A percentile compares a stretch with the other conserved stretches of the same genome.
phyloP scores from a whole-genome alignment of 2,888 invertebrate species.

The Tipula confusa region DNA sequence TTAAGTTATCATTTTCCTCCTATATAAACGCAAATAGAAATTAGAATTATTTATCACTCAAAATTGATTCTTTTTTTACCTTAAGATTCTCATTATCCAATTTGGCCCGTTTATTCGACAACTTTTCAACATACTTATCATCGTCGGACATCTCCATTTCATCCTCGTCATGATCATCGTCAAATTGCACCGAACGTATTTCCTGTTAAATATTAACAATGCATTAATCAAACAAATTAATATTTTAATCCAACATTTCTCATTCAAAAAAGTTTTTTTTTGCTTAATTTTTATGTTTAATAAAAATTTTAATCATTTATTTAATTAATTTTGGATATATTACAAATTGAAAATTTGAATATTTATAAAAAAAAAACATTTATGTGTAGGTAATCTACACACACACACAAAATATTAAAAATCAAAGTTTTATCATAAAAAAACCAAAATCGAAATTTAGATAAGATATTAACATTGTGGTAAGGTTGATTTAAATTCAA shows the following conservation, averaged over 20 bases:
- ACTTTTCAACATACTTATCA: constrained; percentile 55
- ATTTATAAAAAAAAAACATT: neutral
- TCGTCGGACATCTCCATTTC: constrained; percentile 86
- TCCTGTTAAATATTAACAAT: constrained; percentile 40
- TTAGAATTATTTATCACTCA: neutral
- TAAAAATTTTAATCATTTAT: neutral
- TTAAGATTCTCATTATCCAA: constrained; percentile 48
- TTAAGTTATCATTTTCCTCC: constrained; percentile 86
- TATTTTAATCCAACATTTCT: neutral
- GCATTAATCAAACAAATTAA: neutral
- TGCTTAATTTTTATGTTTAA: neutral
- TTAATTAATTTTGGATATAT: neutral
- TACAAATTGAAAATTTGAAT: neutral
- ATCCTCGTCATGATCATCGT: constrained; percentile 57
- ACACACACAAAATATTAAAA: constrained; percentile 5
- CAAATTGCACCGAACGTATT: constrained; percentile 47
- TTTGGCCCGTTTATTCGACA: constrained; percentile 47
- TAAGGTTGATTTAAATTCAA: no score
- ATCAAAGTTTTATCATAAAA: neutral
- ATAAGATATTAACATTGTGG: constrained; percentile 1
- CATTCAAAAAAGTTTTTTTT: neutral
- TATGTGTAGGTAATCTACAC: neutral
- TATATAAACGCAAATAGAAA: constrained; percentile 41
- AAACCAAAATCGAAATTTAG: neutral
- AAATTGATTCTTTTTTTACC: constrained; percentile 38